Percentiles rank a stretch among this genome's conserved stretches.
Conservation (phyloP, 2,888 invertebrate species). For the Lampropteryx suffumata region DNA sequence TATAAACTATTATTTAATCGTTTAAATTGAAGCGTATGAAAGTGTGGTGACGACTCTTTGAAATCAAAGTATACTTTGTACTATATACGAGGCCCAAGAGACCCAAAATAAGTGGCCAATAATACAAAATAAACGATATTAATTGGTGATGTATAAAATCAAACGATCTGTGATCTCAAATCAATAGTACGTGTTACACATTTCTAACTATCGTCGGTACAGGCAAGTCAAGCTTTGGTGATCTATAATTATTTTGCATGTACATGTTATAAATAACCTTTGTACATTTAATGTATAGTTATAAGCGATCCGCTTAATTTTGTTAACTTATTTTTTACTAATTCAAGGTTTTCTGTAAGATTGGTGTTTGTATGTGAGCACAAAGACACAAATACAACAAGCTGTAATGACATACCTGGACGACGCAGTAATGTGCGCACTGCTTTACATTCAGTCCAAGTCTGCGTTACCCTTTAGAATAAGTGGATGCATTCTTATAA, state of each 20-base stretch:
- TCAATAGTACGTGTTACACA: constrained; percentile 14
- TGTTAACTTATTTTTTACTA: constrained; percentile 44
- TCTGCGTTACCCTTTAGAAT: constrained; percentile 34
- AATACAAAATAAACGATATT: too few relatives aligned
- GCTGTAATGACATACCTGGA: constrained; percentile 64
- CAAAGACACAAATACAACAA: constrained; percentile 81
- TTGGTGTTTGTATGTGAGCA: constrained; percentile 60
- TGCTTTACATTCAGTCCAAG: constrained; percentile 80
- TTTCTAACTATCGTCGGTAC: constrained; percentile 18
- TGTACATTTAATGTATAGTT: constrained; percentile 48
- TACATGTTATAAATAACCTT: constrained; percentile 54
- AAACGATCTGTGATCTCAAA: background rate
- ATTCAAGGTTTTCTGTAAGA: constrained; percentile 49
- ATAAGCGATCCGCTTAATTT: constrained; percentile 41
- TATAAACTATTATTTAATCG: constrained; percentile 29
- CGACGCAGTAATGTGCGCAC: constrained; percentile 63
- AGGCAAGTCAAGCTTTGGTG: constrained; percentile 38
- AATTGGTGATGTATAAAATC: too few relatives aligned
- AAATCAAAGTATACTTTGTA: too few relatives aligned
- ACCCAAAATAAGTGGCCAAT: too few relatives aligned
- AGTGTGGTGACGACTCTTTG: background rate
- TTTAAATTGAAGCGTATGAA: background rate
- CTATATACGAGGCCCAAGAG: too few relatives aligned
- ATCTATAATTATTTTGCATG: constrained; percentile 53
- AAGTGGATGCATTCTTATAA: constrained; percentile 3